These are phyloP conservation scores for Cotesia chilonis DNA, from an alignment of 1,140 invertebrate species.

Conservation along the genomic window DNA sequence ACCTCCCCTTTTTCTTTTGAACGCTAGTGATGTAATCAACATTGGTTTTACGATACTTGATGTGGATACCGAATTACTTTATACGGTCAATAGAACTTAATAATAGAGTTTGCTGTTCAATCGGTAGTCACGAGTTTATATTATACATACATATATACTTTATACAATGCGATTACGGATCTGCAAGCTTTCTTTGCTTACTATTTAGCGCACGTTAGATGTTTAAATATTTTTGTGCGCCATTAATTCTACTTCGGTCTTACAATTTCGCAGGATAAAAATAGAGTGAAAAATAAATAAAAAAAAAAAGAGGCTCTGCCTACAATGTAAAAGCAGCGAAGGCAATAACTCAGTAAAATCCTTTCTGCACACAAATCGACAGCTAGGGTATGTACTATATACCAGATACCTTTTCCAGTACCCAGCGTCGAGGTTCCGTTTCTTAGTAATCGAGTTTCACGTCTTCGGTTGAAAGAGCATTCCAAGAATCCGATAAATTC, in stretches of 20 bases:
- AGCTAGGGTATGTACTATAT: not conserved
- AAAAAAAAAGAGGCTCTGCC: not conserved
- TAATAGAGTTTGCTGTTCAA: slow-evolving; percentile 2
- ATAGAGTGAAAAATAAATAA: not conserved
- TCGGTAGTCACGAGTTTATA: not conserved
- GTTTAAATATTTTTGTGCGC: too few species aligned
- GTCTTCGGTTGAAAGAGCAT: not conserved
- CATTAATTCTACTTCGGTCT: not conserved
- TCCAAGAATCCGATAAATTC: slow-evolving; percentile 17
- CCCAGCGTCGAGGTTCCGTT: slow-evolving; percentile 14
- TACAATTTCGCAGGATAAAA: not conserved
- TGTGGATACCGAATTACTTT: not conserved
- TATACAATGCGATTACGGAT: too few species aligned
- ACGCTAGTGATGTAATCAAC: slow-evolving; percentile 4
- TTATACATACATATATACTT: too few species aligned
- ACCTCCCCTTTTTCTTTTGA: not conserved
- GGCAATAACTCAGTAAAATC: slow-evolving; percentile 17
- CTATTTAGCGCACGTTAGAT: too few species aligned
- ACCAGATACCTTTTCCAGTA: not conserved
- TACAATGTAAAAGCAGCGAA: not conserved
- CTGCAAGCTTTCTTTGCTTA: too few species aligned
- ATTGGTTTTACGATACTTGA: slow-evolving; percentile 12
- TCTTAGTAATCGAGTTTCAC: slow-evolving; percentile 16
- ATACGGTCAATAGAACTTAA: not conserved
- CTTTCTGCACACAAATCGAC: slow-evolving; percentile 12